Evolutionary conservation across 1,140 invertebrate genomes (phyloP).

Genomic region (Trypoxylus dichotomus): DNA sequence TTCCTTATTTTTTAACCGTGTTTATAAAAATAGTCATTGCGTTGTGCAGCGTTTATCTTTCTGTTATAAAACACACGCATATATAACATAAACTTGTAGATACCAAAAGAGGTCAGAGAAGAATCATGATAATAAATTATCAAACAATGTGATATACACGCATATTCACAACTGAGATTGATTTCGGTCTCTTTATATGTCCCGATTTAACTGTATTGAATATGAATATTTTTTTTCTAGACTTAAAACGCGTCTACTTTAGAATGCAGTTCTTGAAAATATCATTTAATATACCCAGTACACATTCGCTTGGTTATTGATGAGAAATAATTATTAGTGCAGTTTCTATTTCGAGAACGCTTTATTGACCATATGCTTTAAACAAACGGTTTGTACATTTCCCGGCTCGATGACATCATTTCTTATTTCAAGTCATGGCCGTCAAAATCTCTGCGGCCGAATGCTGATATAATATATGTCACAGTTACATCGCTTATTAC

Average conservation of each 20-base stretch:
- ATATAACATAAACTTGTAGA: neutral
- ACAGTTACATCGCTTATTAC: neutral
- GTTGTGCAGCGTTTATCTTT: neutral
- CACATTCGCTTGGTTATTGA: neutral
- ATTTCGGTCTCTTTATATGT: no score
- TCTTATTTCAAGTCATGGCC: slow-evolving; percentile 8
- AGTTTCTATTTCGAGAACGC: slow-evolving; percentile 1
- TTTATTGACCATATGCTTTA: slow-evolving; percentile 19
- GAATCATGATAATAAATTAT: neutral
- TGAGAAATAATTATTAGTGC: slow-evolving; percentile 20
- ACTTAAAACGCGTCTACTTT: no score
- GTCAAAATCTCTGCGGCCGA: neutral
- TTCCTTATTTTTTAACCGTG: neutral
- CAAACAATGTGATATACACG: neutral
- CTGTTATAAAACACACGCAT: neutral
- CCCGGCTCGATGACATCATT: slow-evolving; percentile 20
- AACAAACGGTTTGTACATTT: slow-evolving; percentile 21
- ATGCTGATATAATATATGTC: neutral
- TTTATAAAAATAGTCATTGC: neutral
- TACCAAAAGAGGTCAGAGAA: slow-evolving; percentile 11
- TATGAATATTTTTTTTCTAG: no score
- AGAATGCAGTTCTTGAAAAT: neutral
- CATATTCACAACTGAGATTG: neutral
- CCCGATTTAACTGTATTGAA: no score
- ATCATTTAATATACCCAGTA: neutral